Base-by-base conservation (phyloP, 2,797 vertebrate species). In the Cirrhinus molitorella region DNA sequence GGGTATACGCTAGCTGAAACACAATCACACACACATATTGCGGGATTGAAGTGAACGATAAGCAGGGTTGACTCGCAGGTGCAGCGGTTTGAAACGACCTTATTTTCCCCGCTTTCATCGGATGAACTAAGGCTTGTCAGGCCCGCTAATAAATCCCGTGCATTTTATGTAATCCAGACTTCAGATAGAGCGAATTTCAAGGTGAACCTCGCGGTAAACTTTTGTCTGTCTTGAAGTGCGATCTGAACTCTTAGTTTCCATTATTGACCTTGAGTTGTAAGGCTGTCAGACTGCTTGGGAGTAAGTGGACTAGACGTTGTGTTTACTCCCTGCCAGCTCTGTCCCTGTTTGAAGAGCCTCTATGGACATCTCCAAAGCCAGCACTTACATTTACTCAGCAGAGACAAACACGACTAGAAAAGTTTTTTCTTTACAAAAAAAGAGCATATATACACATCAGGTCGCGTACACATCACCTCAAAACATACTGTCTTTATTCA, bases 401-500 rank as follows among this genome's bases (percentile, higher is more conserved):
- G 65, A 70, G 73, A 65, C 37, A 80, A 85, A 76, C 79, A 85
- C 28, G 25, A 63, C 55, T 63, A 78, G 78, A 66, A 84, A 25
- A 71, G 72, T 82, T 87, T 74, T 1, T 47, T 76, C 23, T 81
- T 13, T 4, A 25, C 79, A 75, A 51, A 91, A 84, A 91, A 80
- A n/a, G 77, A 86, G 82, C 86, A 89, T 75, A 89, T 55, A 77
- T 55, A 77, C 74, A 87, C 78, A 81, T 83, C 66, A 86, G 68
- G 77, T 75, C 79, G 81, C 80, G 71, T 88, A 92, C 81, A 89
- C 90, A 85, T 89, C 83, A 88, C 87, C 92, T 94, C 90, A 89
- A 94, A 94, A 94, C 90, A 91, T 80, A 92, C 90, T 70, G 78
- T 93, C 93, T 89, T 89, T 94, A 94, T 94, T 94, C 87, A 92